Evolutionary conservation across 2,113 vertebrate genomes (phyloP), one percentile per base, ranked within the genome.

Genomic region (Neogale vison): DNA sequence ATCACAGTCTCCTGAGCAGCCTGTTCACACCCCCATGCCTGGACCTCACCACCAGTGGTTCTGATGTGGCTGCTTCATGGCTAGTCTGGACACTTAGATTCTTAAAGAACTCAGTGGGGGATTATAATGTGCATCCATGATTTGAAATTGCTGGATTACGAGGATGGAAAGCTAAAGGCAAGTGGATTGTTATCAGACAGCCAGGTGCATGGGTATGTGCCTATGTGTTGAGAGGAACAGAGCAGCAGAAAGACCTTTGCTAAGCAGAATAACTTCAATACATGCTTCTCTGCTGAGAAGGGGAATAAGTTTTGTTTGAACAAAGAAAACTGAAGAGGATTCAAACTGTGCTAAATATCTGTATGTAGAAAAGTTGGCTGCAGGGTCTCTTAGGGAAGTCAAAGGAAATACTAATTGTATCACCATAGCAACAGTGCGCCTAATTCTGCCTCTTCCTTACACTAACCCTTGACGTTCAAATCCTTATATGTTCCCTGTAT

Each of bases 281-380:
- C 18, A 88, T 47, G 17, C 20, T 65, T 82, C 63, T 96, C 74
- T 90, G 71, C 52, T 77, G 18, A 96, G 65, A 23, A 92, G 31
- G 31, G 42, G 47, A 88, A 72, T 81, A 72, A 14, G 8, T 88
- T 95, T 93, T 95, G 42, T 85, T 85, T 95, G 88, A 95, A 96
- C 63, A 83, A 97, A 84, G n/a, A 72, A 92, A 86, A 82, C 52
- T 83, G 82, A 94, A 94, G 85, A 96, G 80, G 77, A 92, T 97
- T 97, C 93, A 94, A 95, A 94, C 91, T 95, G 94, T 95, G 85
- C 72, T 97, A 97, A 97, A 83, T 95, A 90, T 93, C 94, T 95
- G 42, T 79, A 97, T 80, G 67, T 80, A 94, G 93, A 94, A 92
- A 97, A 97, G 77, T 83, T 96, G 90, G 85, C 93, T 94, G 71